Base-by-base conservation (phyloP, 2,113 vertebrate genomes). In the Genyomyrus donnyi region DNA sequence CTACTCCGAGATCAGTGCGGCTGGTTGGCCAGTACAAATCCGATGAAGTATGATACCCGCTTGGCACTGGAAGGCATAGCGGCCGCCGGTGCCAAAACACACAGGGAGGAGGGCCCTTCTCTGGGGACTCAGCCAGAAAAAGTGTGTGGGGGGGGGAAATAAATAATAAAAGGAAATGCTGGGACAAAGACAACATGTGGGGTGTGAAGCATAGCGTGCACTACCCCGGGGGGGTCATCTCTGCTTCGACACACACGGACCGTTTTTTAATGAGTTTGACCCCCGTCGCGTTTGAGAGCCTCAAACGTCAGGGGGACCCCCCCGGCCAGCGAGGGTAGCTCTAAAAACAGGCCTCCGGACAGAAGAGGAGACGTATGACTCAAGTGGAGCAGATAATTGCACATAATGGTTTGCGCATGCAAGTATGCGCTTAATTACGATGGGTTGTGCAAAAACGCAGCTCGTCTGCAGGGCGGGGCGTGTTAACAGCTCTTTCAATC, bases 321-420 rank as follows among this genome's bases (percentile, higher is more conserved):
- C 45, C 11, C 3, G 48, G 84, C 48, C 84, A 86, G 48, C 13
- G 48, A 50, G 84, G 48, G 15, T n/a, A 11, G 13, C 24, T 24
- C 45, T 24, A 13, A 21, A 46, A 48, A 48, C 10, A 3, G 6
- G 45, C 84, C 84, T 50, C 48, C 3, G 45, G 84, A 86, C 45
- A 48, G 48, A 80, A 80, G 5, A 35, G 74, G 48, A 50, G 48
- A 86, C 48, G 84, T 24, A 24, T 50, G 48, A 86, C 84, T 86
- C 45, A 86, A 86, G 84, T 86, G 84, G 45, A 86, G 84, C 84
- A 49, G 84, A 31, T 86, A 86, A 86, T 86, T 86, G 45, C 84
- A 27, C 46, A 48, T 49, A 86, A 86, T 86, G 84, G 84, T 24
- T 11, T 24, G 45, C n/a, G 4, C 84, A 49, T 50, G 48, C 46